These are phyloP conservation scores for Drosophila neocordata DNA, from an alignment of 1,140 invertebrate species.

Conservation along the genomic window DNA sequence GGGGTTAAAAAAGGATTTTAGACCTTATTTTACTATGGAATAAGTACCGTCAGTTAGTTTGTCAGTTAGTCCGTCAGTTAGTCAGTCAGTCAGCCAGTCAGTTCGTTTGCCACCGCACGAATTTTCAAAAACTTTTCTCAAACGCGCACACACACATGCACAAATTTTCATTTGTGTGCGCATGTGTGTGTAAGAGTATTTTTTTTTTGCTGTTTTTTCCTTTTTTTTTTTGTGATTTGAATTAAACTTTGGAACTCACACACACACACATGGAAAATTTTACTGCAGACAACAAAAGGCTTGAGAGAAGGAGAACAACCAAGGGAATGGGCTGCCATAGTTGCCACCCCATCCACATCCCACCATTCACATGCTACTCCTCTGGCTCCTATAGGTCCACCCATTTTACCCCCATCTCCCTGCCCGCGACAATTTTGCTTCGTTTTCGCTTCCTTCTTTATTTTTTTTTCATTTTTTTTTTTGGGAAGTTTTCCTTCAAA, in stretches of 20 bases:
- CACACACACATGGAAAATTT: slow-evolving; percentile 69
- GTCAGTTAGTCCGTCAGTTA: background rate
- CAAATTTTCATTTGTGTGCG: slow-evolving; percentile 58
- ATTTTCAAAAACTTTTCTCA: slow-evolving; percentile 74
- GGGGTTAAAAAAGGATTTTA: slow-evolving; percentile 69
- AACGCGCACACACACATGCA: slow-evolving; percentile 41
- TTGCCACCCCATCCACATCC: slow-evolving; percentile 22
- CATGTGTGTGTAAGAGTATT: slow-evolving; percentile 53
- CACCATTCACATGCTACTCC: background rate
- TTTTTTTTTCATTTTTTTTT: slow-evolving; percentile 59
- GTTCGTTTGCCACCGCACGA: slow-evolving; percentile 72
- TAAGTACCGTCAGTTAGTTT: slow-evolving; percentile 51
- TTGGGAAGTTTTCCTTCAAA: slow-evolving; percentile 74
- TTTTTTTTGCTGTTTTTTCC: background rate
- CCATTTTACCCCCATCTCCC: background rate
- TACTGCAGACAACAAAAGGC: slow-evolving; percentile 77
- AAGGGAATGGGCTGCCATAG: slow-evolving; percentile 30
- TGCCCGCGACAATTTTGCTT: slow-evolving; percentile 3
- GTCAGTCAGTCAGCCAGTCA: background rate
- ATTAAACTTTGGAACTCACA: slow-evolving; percentile 70
- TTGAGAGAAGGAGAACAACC: slow-evolving; percentile 29
- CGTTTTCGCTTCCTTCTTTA: slow-evolving; percentile 49
- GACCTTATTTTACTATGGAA: slow-evolving; percentile 72
- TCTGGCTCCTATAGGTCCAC: slow-evolving; percentile 32
- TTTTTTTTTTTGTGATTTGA: slow-evolving; percentile 71